phyloP scores from a whole-genome alignment of 2,888 invertebrate genomes.

The Entomobrya multifasciata region DNA sequence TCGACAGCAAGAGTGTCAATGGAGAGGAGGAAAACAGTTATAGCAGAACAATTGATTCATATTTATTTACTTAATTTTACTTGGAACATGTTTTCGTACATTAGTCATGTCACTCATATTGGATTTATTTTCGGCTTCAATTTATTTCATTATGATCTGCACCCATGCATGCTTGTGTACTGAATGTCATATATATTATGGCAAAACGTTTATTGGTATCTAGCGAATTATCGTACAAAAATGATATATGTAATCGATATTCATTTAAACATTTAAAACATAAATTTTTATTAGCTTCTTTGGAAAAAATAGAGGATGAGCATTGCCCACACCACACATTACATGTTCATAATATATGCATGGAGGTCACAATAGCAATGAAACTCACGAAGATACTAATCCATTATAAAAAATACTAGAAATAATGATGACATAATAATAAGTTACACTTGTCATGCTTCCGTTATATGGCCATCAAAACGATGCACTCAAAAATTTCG shows the following conservation, averaged over 20 bases:
- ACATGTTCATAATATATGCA: too few species aligned
- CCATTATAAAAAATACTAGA: too few species aligned
- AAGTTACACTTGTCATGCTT: neutral
- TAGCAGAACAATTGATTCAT: neutral
- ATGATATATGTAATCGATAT: too few species aligned
- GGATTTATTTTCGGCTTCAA: conserved; percentile 35
- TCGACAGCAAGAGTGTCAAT: conserved; percentile 44
- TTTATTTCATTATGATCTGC: neutral
- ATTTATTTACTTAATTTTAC: conserved; percentile 7
- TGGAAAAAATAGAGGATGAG: too few species aligned
- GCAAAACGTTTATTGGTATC: neutral
- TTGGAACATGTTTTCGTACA: conserved; percentile 14
- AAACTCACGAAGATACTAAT: too few species aligned
- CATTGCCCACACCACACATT: too few species aligned
- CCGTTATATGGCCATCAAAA: conserved; percentile 2
- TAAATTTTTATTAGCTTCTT: too few species aligned
- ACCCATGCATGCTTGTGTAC: neutral
- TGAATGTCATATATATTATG: neutral
- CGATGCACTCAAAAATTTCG: neutral
- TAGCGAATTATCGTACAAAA: too few species aligned
- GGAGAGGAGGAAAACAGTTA: conserved; percentile 24
- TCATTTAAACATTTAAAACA: too few species aligned
- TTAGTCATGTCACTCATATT: conserved; percentile 8
- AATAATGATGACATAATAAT: neutral
- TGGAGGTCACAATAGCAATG: too few species aligned